Evolutionary conservation across 2,797 vertebrate species (phyloP).

Genomic region (Capromys pilorides): DNA sequence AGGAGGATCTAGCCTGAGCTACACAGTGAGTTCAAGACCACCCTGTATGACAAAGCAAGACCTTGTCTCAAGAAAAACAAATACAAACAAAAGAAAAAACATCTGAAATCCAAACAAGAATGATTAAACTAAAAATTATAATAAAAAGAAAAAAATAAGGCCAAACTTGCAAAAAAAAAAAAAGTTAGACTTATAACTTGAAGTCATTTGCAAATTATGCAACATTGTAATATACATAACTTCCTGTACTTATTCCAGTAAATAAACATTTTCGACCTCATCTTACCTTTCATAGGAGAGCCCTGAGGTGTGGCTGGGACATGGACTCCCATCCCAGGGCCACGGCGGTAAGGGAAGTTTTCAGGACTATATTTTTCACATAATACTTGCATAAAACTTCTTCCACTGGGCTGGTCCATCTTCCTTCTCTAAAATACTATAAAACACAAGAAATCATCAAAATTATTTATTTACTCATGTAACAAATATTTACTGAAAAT

Average conservation of each 20-base stretch:
- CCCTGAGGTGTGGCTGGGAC: constrained; percentile 93
- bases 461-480: constrained; percentile 26
- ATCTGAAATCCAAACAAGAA: neutral
- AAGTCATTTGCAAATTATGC: constrained; percentile 27
- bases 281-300: constrained; percentile 96
- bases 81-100: neutral
- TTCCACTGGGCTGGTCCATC: constrained; percentile 93
- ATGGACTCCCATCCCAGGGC: constrained; percentile 94
- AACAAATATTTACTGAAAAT: constrained; percentile 42
- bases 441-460: constrained; percentile 55
- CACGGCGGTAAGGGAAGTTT: constrained; percentile 96
- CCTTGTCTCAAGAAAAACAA: neutral
- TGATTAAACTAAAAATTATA: neutral
- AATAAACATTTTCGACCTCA: neutral
- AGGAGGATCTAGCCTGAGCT: too few relatives aligned
- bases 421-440: constrained; percentile 84
- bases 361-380: constrained; percentile 98
- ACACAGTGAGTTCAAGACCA: neutral
- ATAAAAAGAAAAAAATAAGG: too few relatives aligned
- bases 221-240: neutral
- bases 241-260: neutral
- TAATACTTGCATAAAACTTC: constrained; percentile 95
- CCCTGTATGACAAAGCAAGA: neutral
- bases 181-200: neutral
- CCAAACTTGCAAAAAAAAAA: too few relatives aligned